Evolutionary conservation across 2,888 invertebrate species (phyloP), one percentile per base, ranked within the genome.

Genomic region (Schizotus pectinicornis): DNA sequence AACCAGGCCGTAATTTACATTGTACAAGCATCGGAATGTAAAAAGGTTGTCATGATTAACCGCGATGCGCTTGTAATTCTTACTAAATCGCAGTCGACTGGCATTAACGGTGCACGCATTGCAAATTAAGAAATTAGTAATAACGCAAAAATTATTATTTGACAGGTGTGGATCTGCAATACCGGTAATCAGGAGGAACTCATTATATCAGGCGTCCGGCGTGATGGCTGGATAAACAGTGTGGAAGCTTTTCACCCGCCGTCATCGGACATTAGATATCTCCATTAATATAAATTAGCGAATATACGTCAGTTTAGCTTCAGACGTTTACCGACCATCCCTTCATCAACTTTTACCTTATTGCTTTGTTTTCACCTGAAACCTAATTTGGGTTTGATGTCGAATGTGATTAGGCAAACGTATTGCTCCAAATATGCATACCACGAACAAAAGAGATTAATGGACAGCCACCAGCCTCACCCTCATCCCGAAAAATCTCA

Each of bases 211-310:
- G 65, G 68, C 74, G 71, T 74, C 74, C 75, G 76, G 72, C 70
- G 61, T 72, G 71, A 72, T 73, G 67, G 69, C 70, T 70, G 70
- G 72, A 75, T 74, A 76, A 75, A 75, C 75, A 74, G 67, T 68
- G 67, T 63, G 65, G 62, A 62, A 64, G 66, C 58, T 61, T 61
- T 68, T 64, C 67, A 65, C 60, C 70, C 68, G 67, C 65, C 69
- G 68, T 70, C 70, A 68, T 70, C 70, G 69, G 74, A 74, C 71
- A 75, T 76, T 74, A 76, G 74, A 74, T 74, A 71, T 66, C 67
- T 59, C 75, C 76, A 77, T 77, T 77, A 77, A 77, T 77, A 76
- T 77, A 74, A 76, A 77, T 77, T 77, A 77, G 71, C 64, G 63
- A 62, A 61, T 58, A 68, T 69, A 65, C 70, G 68, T 72, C 71